Evolutionary conservation across 2,797 vertebrate genomes (phyloP).

Genomic region (Syngnathus acus): DNA sequence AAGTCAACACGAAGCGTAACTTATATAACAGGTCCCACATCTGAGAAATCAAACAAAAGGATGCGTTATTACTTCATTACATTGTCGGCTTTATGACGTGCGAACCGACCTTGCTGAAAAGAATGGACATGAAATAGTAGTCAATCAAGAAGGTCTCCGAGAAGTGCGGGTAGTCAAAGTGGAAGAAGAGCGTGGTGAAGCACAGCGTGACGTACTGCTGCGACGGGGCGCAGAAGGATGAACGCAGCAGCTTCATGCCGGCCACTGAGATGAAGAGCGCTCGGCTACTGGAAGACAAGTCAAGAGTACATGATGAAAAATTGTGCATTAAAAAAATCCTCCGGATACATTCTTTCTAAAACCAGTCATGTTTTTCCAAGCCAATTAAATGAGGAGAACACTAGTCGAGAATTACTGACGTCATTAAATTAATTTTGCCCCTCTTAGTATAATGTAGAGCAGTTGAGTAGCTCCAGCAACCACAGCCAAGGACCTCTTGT

Average conservation of each 20-base stretch:
- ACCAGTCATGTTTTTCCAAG: no score
- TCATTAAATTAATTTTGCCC: background rate
- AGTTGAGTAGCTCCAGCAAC: background rate
- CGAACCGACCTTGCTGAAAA: conserved; percentile 84
- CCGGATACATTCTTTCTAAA: no score
- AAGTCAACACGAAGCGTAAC: conserved; percentile 92
- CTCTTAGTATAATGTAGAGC: background rate
- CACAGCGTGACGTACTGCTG: conserved; percentile 86
- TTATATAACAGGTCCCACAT: conserved; percentile 98
- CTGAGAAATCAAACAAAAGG: conserved; percentile 52
- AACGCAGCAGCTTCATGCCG: conserved; percentile 85
- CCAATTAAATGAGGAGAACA: no score
- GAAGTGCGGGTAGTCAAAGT: conserved; percentile 83
- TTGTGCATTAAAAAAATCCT: background rate
- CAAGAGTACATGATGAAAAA: background rate
- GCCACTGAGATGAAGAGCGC: conserved; percentile 85
- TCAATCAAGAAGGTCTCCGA: conserved; percentile 86
- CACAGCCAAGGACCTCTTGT: background rate
- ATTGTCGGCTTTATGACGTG: background rate
- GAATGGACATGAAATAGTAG: conserved; percentile 88
- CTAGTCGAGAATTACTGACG: no score
- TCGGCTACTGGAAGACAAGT: conserved; percentile 65
- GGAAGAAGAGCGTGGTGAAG: conserved; percentile 88
- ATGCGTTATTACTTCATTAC: conserved; percentile 1
- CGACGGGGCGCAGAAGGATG: conserved; percentile 80